Evolutionary conservation across 2,797 vertebrate genomes (phyloP), one percentile per base, ranked within the genome.

Genomic region (Mormyrus hasselquistii): DNA sequence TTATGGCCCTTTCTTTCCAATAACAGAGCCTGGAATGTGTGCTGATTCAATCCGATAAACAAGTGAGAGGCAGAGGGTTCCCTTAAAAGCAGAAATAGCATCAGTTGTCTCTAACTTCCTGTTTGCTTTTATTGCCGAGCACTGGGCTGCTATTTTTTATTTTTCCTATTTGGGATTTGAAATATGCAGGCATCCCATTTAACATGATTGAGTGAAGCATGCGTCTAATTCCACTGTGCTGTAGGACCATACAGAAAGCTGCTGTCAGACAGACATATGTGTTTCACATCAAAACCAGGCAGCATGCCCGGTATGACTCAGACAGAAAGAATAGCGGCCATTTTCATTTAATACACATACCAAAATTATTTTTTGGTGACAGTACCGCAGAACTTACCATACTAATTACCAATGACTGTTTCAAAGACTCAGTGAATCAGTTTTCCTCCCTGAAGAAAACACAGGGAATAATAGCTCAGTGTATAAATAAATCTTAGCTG

Each of bases 61-160:
- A 29, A 14, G 19, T 4, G 22, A 22, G 59, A 76, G 88, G 22
- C 88, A 89, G 55, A 38, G 29, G 82, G 82, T 52, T 41, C 29
- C 29, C 53, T 89, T 69, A 50, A 65, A 86, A 76, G 38, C 82
- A 62, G 79, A 89, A 89, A 89, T 65, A 85, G 22, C 88, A 65
- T 52, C 88, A 57, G 25, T 50, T 34, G 82, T 41, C 82, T 38
- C 41, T 34, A 44, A 38, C 12, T 89, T 89, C 88, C 88, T 86
- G 82, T 55, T 69, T 59, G 59, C 57, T 38, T n/a, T 59, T 55
- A 19, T 10, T 89, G 82, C 79, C 19, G 69, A 76, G 69, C 16
- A 14, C 82, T 4, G 22, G 12, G 50, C 73, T 47, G 38, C 19
- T 34, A 8, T 10, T 29, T 50, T 84, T 49, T 44, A 10, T 83